These are phyloP conservation scores for Drosophila neotestacea DNA, from an alignment of 2,888 invertebrate genomes.

Conservation along the genomic window DNA sequence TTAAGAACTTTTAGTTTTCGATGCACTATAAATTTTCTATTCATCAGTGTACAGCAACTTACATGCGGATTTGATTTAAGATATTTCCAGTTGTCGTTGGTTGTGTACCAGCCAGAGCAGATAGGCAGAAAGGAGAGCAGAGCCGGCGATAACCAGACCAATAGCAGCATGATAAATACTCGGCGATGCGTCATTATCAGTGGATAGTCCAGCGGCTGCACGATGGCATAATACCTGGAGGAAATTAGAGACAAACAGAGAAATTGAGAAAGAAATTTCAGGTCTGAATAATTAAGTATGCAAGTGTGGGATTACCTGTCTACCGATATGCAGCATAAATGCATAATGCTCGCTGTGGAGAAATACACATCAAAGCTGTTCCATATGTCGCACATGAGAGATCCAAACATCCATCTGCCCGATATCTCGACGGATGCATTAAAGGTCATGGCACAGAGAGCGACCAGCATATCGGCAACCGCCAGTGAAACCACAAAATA, in stretches of 20 bases:
- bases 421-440: slow-evolving; percentile 95
- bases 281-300: background rate
- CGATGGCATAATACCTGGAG: slow-evolving; percentile 93
- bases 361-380: slow-evolving; percentile 97
- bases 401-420: slow-evolving; percentile 95
- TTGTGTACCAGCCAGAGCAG: slow-evolving; percentile 97
- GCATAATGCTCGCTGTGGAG: slow-evolving; percentile 95
- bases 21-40: no score
- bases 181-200: slow-evolving; percentile 95
- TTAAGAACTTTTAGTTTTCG: no score
- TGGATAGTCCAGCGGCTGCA: slow-evolving; percentile 95
- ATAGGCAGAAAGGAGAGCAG: slow-evolving; percentile 97
- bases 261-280: background rate
- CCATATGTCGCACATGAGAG: slow-evolving; percentile 96
- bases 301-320: slow-evolving; percentile 86
- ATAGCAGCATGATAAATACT: slow-evolving; percentile 91
- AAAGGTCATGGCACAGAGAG: slow-evolving; percentile 96
- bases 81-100: slow-evolving; percentile 91
- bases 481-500: slow-evolving; percentile 98
- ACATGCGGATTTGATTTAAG: slow-evolving; percentile 89
- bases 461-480: slow-evolving; percentile 96
- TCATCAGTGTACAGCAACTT: slow-evolving; percentile 59
- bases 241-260: background rate
- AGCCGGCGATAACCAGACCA: slow-evolving; percentile 96
- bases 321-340: slow-evolving; percentile 97